Base-by-base conservation (phyloP, 92 coral and sea anemone genomes). In the Paragorgia papillata region DNA sequence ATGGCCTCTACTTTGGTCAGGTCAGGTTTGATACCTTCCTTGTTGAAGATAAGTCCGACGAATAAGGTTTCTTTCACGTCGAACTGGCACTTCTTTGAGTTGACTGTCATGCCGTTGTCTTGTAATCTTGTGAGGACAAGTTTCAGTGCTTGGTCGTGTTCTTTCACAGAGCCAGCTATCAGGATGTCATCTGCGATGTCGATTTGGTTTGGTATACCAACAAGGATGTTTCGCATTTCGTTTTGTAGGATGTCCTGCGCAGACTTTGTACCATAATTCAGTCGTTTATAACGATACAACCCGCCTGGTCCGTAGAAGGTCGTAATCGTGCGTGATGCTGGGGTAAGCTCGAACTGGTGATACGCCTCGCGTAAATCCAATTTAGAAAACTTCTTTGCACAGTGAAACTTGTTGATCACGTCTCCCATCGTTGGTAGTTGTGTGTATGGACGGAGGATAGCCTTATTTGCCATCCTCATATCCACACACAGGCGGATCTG, bases 401-500 rank as follows among this genome's bases (percentile, higher is more conserved):
- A 17, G 9, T 55, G 0, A 17, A 55, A 19, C 22, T 55, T 19
- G 8, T 55, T 12, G 61, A 55, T 55, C 17, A 55, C 61, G 24
- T 55, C 61, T 27, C 19, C 61, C 0, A 55, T 55, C 1, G 61
- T 55, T 21, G 61, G 61, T 12, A 55, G 22, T 27, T 55, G 1
- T 55, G n/a, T 55, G 46, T 31, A 31, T 63, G 49, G n/a, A n/a
- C 70, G 50, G 22, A 31, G 44, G 4, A 61, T 61, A 26, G 43
- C 67, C 6, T 61, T 14, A 19, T 63, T 63, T n/a, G 70, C 44
- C 48, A 31, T 63, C 50, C 70, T 31, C 70, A 63, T 63, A 32
- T 63, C 70, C 27, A 63, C 70, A 27, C 70, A 63, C 7, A 63
- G 22, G 9, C 70, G 24, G 17, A 63, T 63, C 70, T 63, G 46